Percentiles rank a stretch among this genome's conserved stretches.
phyloP scores from a whole-genome alignment of 2,113 vertebrate species.

The Chrysochloris asiatica region DNA sequence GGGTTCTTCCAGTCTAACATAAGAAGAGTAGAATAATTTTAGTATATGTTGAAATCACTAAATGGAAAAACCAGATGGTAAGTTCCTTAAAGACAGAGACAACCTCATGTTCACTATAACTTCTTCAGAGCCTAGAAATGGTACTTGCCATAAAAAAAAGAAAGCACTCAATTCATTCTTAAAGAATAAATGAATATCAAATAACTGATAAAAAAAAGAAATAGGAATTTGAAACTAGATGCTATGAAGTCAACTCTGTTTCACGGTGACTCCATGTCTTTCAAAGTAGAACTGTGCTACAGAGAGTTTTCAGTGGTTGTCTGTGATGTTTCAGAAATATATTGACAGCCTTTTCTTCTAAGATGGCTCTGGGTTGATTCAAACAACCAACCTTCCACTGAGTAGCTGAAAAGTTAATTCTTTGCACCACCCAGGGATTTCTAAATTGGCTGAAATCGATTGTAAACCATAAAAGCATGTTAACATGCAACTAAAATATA shows the following conservation, averaged over 20 bases:
- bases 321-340: not conserved
- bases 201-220: not conserved
- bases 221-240: not conserved
- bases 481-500: not conserved
- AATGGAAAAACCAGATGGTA: not conserved
- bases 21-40: not conserved
- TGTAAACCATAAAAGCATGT: not conserved
- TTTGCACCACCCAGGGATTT: not conserved
- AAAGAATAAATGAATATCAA: not conserved
- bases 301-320: not conserved
- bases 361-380: not conserved
- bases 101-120: not conserved
- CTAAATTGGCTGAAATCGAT: not conserved
- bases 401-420: not conserved
- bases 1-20: not conserved
- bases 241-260: not conserved
- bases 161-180: not conserved
- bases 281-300: too few species aligned
- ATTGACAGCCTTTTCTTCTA: not conserved
- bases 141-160: not conserved
- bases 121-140: constrained; percentile 9
- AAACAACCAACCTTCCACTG: not conserved
- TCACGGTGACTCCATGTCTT: not conserved
- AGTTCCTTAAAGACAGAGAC: not conserved
- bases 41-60: not conserved